Percentiles rank a stretch among this genome's conserved stretches.
phyloP scores from a whole-genome alignment of 2,888 invertebrate genomes.

The Ochlodes sylvanus region DNA sequence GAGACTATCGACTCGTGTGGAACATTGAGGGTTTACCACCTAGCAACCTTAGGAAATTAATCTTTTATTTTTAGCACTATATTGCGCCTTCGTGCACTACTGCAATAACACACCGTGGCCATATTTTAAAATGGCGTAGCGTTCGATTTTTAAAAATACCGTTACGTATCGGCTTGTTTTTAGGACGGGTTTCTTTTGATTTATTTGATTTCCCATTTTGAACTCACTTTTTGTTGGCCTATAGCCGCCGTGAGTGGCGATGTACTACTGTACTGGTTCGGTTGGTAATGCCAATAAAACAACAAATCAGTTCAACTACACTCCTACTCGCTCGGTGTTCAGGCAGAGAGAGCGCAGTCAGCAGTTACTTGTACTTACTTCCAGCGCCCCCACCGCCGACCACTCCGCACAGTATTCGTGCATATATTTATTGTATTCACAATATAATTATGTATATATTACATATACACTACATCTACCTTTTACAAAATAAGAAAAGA shows the following conservation, averaged over 20 bases:
- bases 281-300: too few species aligned
- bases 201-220: conserved; percentile 25
- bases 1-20: conserved; percentile 41
- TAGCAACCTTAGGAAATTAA: conserved; percentile 72
- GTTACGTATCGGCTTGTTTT: conserved; percentile 41
- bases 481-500: too few species aligned
- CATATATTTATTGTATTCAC: too few species aligned
- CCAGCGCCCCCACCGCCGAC: too few species aligned
- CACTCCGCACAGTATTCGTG: too few species aligned
- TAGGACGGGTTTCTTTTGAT: conserved; percentile 22
- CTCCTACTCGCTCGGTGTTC: too few species aligned
- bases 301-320: too few species aligned
- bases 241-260: conserved; percentile 4
- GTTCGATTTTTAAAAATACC: conserved; percentile 62
- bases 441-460: too few species aligned
- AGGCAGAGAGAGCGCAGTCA: too few species aligned
- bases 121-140: conserved; percentile 73
- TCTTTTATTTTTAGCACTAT: conserved; percentile 76
- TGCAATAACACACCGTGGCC: conserved; percentile 64
- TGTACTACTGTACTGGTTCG: too few species aligned
- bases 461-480: too few species aligned
- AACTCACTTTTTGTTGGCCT: conserved; percentile 24
- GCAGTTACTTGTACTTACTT: too few species aligned
- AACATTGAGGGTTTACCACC: conserved; percentile 63
- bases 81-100: conserved; percentile 62